Conservation (phyloP, 2,888 invertebrate species). For the Ornithoptera priamus region DNA sequence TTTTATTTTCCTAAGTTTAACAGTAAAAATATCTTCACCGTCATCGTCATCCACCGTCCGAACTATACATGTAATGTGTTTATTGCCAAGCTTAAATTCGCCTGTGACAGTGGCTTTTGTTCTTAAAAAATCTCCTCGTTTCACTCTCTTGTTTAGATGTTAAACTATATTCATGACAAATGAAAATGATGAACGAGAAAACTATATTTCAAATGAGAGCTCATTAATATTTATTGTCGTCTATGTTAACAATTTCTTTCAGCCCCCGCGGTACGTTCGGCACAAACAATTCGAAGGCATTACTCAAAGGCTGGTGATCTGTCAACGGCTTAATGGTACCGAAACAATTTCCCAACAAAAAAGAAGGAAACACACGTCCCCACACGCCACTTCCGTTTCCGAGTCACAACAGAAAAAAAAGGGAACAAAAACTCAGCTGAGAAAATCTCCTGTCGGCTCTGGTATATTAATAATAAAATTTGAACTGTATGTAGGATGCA, state of each 20-base stretch:
- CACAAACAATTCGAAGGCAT: constrained; percentile 66
- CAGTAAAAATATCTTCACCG: no score
- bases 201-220: background rate
- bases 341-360: constrained; percentile 79
- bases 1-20: no score
- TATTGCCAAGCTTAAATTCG: no score
- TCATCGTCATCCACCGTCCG: no score
- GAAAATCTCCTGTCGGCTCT: constrained; percentile 65
- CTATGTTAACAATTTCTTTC: constrained; percentile 13
- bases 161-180: background rate
- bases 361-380: constrained; percentile 75
- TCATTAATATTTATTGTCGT: constrained; percentile 24
- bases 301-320: constrained; percentile 72
- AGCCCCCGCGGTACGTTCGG: constrained; percentile 21
- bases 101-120: no score
- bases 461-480: constrained; percentile 43
- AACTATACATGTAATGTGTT: no score
- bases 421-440: constrained; percentile 60
- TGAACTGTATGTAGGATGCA: constrained; percentile 23
- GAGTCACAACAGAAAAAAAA: constrained; percentile 66
- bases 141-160: no score
- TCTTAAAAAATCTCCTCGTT: no score
- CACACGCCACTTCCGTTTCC: constrained; percentile 72
- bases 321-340: constrained; percentile 78
- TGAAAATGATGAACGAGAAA: background rate